Conservation (phyloP, 2,888 invertebrate genomes). For the Leptopilina syphax region DNA sequence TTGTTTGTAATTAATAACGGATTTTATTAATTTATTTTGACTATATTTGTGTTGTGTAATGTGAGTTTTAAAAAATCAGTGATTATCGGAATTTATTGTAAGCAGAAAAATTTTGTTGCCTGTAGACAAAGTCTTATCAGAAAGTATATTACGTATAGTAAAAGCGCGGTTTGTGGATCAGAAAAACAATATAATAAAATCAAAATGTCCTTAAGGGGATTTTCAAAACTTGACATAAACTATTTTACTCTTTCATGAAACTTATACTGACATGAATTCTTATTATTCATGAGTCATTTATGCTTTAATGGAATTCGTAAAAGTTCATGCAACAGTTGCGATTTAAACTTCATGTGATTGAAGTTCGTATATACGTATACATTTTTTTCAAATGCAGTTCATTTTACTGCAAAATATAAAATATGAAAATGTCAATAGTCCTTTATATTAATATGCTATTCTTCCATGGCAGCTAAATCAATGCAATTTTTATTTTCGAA, state of each 20-base stretch:
- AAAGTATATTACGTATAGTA: no score
- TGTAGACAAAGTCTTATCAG: no score
- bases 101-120: no score
- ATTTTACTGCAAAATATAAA: background rate
- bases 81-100: no score
- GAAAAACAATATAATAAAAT: background rate
- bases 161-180: no score
- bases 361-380: background rate
- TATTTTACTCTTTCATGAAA: background rate
- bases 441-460: background rate
- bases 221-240: background rate
- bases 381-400: background rate
- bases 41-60: no score
- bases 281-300: constrained; percentile 27
- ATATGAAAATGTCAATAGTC: background rate
- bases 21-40: no score
- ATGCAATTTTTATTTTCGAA: no score
- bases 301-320: constrained; percentile 2
- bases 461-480: background rate
- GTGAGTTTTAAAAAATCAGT: no score
- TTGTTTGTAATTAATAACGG: no score
- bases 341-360: constrained; percentile 10
- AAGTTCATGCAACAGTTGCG: constrained; percentile 13
- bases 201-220: background rate
- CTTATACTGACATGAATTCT: background rate